Evolutionary conservation across 2,797 vertebrate species (phyloP), one percentile per base, ranked within the genome.

Genomic region (Austrolebias charrua): DNA sequence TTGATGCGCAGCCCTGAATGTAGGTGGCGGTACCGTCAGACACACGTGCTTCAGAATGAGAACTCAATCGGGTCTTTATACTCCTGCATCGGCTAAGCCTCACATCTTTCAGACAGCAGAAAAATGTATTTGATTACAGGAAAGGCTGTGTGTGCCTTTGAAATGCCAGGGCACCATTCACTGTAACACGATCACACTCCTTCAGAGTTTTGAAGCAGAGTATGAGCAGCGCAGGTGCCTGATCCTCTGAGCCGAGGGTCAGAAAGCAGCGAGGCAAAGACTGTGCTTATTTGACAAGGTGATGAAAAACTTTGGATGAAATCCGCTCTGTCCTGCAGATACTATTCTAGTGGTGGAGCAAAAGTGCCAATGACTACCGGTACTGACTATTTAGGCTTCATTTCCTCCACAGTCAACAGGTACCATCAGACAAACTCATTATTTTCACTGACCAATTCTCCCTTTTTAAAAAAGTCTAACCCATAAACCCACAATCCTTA

Each of bases 1-100:
- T 99, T 98, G 89, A 99, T 98, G 61, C 98, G 93, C 69, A 99
- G 78, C 9, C 98, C 98, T 99, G 81, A 19, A 89, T 73, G 72
- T 29, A 58, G 52, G 20, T 5, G 0, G 76, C 55, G 60, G 56
- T 28, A 69, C 42, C 72, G 50, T 68, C 47, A 69, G 18, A 56
- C 48, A 68, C 31, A 46, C 55, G 69, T 0, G 6, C 52, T 56
- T 47, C 46, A 74, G 44, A 63, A 47, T 51, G 24, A 76, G 43
- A 62, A 45, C 64, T 85, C 63, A 79, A 75, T 75, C 12, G 0
- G 45, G 33, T 24, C 69, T 82, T 84, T 78, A 81, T 73, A 70
- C 60, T 73, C 44, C 56, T 49, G 13, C 33, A 24, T 71, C 45
- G 50, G 56, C 58, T 35, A 60, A 63, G 48, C 62, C 8, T 4